These are phyloP conservation scores for Diadophis punctatus DNA, from an alignment of 2,113 vertebrate genomes.

Conservation along the genomic window DNA sequence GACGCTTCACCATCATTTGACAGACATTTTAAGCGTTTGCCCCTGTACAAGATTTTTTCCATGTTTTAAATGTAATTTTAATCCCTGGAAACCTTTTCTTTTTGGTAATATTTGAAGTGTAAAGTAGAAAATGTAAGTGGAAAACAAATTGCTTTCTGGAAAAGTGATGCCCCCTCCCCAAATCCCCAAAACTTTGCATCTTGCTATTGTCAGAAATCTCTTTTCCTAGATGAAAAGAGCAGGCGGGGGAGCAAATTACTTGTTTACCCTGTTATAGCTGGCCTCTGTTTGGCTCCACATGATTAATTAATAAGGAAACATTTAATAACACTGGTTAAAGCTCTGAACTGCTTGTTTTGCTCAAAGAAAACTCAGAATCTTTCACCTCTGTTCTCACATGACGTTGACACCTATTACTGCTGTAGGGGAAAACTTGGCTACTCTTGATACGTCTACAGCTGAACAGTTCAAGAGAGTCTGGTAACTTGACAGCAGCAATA, in stretches of 20 bases:
- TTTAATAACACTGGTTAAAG: not conserved
- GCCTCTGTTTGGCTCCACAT: not conserved
- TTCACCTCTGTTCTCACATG: not conserved
- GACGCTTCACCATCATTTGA: not conserved
- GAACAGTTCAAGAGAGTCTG: not conserved
- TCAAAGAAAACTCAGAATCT: not conserved
- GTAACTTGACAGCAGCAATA: not conserved
- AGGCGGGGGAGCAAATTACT: not conserved
- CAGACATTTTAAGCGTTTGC: not conserved
- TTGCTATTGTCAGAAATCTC: not conserved
- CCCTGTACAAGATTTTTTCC: not conserved
- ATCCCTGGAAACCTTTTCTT: not conserved
- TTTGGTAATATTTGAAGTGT: not conserved
- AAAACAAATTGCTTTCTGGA: not conserved
- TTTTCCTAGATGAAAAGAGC: not conserved
- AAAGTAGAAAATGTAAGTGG: not conserved
- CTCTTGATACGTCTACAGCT: not conserved
- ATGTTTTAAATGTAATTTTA: not conserved
- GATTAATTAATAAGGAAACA: slow-evolving; percentile 5
- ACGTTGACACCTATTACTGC: not conserved
- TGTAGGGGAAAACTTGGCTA: not conserved
- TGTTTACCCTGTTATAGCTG: not conserved
- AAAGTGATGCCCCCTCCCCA: not conserved
- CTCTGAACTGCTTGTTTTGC: slow-evolving; percentile 10
- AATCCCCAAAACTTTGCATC: not conserved